Base-by-base conservation (phyloP, 2,797 vertebrate genomes). In the Manis crassicaudata region DNA sequence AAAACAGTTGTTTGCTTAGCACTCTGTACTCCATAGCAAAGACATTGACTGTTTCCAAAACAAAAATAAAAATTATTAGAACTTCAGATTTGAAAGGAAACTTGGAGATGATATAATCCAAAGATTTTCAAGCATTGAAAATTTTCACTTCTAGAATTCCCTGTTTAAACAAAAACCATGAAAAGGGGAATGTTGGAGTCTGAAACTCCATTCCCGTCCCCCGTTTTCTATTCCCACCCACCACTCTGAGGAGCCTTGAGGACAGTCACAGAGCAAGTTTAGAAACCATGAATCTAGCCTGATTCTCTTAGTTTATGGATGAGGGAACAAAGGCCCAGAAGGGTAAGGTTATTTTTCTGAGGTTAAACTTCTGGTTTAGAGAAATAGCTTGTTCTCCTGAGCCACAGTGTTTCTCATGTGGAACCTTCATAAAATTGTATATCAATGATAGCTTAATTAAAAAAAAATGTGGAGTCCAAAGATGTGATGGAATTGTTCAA, bases 21-120 rank as follows among this genome's bases (percentile, higher is more conserved):
- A 40, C 35, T n/a, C 65, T n/a, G 3, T 23, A 46, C 65, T 68
- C 83, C 70, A 46, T 3, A 76, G 65, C 27, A 54, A 37, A 80
- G 40, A 67, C 17, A 92, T 35, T 29, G 46, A 92, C 43, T 23
- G 46, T 85, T 75, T 75, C 50, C 65, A 91, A 96, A 95, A 56
- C 58, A 84, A 95, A 91, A 91, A 88, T 32, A 43, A 84, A 77
- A 77, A 27, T 75, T 79, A 50, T 20, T 76, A 70, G 29, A 54
- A 50, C 52, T 82, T 86, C 73, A 72, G 63, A 77, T 82, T 65
- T 90, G 23, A 75, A 85, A 52, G 46, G 50, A 72, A 58, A 54
- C 37, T 32, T 50, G 6, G 70, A 77, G 46, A 65, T 65, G 18
- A 50, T 46, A 43, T 54, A 70, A 82, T 29, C 27, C 6, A 2